Conservation (phyloP, 2,888 invertebrate species). For the Sthenelais limicola region DNA sequence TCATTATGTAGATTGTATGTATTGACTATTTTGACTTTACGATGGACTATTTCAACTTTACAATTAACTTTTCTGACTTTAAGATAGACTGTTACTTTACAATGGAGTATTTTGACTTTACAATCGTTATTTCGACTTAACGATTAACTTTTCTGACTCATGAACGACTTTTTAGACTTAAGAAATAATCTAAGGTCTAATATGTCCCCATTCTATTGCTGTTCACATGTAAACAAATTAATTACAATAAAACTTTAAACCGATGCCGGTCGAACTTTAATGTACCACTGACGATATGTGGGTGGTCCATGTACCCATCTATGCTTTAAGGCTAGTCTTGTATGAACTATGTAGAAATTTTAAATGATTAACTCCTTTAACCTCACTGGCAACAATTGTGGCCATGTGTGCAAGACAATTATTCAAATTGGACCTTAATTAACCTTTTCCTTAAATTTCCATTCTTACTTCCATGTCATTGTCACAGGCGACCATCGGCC, state of each 20-base stretch:
- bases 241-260: no score
- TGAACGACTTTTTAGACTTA: background rate
- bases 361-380: no score
- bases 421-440: background rate
- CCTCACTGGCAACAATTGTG: background rate
- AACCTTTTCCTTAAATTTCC: background rate
- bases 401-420: background rate
- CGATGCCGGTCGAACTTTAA: no score
- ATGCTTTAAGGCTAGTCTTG: no score
- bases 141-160: background rate
- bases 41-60: no score
- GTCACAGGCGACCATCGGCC: constrained; percentile 67
- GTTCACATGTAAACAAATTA: no score
- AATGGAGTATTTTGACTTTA: background rate
- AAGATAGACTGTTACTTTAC: background rate
- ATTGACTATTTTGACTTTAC: background rate
- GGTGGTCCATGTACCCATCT: no score
- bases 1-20: constrained; percentile 1
- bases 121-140: background rate
- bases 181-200: no score
- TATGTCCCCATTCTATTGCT: no score
- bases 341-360: no score
- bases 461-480: constrained; percentile 2
- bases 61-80: background rate
- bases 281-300: no score